These are phyloP conservation scores for Xiphias gladius DNA, from an alignment of 2,113 vertebrate species.

Conservation along the genomic window DNA sequence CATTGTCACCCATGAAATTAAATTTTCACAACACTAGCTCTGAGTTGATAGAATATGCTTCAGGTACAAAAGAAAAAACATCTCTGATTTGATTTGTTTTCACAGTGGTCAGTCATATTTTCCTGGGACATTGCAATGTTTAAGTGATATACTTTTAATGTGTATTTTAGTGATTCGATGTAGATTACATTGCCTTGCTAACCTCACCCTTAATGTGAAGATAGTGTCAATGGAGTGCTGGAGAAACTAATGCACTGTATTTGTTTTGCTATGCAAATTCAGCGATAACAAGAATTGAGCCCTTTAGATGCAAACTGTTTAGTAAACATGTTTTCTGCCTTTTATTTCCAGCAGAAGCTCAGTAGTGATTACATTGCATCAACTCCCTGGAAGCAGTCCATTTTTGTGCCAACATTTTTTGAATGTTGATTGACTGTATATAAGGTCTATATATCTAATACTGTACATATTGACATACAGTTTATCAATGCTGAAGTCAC, in stretches of 20 bases:
- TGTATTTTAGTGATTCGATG: neutral
- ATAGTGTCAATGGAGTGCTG: neutral
- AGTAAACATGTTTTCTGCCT: neutral
- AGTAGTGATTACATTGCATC: neutral
- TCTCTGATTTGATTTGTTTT: constrained; percentile 24
- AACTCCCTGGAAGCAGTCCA: neutral
- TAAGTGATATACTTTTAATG: neutral
- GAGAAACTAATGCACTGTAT: constrained; percentile 12
- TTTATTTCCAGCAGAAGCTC: constrained; percentile 22
- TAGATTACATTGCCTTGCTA: neutral
- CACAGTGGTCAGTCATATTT: constrained; percentile 35
- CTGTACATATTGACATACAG: neutral
- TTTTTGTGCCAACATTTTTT: neutral
- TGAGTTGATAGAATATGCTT: constrained; percentile 60
- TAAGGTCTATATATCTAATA: neutral
- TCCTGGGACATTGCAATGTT: neutral
- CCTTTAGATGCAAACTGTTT: neutral
- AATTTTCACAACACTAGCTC: constrained; percentile 73
- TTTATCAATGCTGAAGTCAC: neutral
- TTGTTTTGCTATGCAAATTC: neutral
- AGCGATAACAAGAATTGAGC: neutral
- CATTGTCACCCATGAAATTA: constrained; percentile 77
- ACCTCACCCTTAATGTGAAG: neutral
- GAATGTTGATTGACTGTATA: neutral
- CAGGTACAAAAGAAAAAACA: constrained; percentile 47